Conservation (phyloP, 2,888 invertebrate genomes). For the Nymphalis urticae region DNA sequence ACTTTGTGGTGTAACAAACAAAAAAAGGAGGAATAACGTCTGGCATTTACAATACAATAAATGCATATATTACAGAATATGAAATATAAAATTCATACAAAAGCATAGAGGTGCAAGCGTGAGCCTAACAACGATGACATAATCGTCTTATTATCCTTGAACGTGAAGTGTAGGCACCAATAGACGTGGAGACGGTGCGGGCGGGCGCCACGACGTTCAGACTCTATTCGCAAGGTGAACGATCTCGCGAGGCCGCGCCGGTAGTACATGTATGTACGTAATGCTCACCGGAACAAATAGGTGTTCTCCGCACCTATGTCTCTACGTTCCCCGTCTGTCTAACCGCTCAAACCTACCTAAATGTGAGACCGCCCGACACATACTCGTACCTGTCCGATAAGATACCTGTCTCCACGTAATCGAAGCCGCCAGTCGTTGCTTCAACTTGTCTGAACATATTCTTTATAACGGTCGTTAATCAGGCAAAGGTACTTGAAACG, state of each 20-base stretch:
- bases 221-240: constrained; percentile 72
- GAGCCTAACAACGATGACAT: constrained; percentile 56
- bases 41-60: neutral
- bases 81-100: constrained; percentile 3
- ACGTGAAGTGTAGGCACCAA: constrained; percentile 59
- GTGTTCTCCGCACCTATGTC: constrained; percentile 38
- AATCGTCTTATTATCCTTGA: constrained; percentile 67
- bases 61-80: neutral
- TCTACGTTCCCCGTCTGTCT: constrained; percentile 33
- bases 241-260: constrained; percentile 70
- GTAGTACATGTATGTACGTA: constrained; percentile 33
- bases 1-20: too few species aligned
- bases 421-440: constrained; percentile 2
- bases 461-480: constrained; percentile 5
- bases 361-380: constrained; percentile 38
- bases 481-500: neutral
- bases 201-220: constrained; percentile 45
- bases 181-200: constrained; percentile 53
- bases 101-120: constrained; percentile 19
- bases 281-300: constrained; percentile 49
- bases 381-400: constrained; percentile 36
- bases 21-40: neutral
- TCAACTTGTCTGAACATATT: neutral
- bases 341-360: constrained; percentile 30
- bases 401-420: constrained; percentile 40